These are phyloP conservation scores for Pollenia griseotomentosa DNA, from an alignment of 2,888 invertebrate species.

Conservation along the genomic window DNA sequence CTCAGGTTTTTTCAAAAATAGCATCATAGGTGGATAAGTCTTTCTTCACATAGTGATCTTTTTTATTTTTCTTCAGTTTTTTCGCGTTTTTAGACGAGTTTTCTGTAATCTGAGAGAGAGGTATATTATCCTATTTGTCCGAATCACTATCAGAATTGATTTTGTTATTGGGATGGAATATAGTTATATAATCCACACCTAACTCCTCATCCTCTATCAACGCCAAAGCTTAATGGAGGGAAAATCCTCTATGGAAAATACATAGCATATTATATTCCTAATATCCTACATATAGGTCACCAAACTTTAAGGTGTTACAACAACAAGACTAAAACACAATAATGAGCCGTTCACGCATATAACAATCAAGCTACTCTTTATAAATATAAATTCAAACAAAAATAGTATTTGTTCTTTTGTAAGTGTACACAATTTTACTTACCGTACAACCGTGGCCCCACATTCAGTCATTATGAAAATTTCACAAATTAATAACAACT, in stretches of 20 bases:
- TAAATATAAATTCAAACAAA: not conserved
- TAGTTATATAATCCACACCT: too few relatives aligned
- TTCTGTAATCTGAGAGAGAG: slow-evolving; percentile 18
- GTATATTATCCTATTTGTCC: slow-evolving; percentile 29
- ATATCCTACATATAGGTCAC: too few relatives aligned
- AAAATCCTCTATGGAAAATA: too few relatives aligned
- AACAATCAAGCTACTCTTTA: too few relatives aligned
- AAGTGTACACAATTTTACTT: not conserved
- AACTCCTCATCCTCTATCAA: too few relatives aligned
- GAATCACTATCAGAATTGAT: slow-evolving; percentile 35
- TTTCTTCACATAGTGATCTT: slow-evolving; percentile 43
- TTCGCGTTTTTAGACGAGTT: slow-evolving; percentile 12
- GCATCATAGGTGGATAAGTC: slow-evolving; percentile 2
- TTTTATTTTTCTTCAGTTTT: not conserved
- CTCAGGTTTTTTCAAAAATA: slow-evolving; percentile 32
- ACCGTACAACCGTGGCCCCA: not conserved
- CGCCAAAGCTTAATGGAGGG: too few relatives aligned
- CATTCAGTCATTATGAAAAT: slow-evolving; percentile 40
- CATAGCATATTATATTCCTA: too few relatives aligned
- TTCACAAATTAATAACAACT: not conserved
- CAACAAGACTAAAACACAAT: too few relatives aligned
- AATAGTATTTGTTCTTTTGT: slow-evolving; percentile 12
- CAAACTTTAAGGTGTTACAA: too few relatives aligned
- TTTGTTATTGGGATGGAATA: not conserved
- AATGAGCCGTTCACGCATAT: too few relatives aligned